These are phyloP conservation scores for Plotosus lineatus DNA, from an alignment of 2,113 vertebrate genomes.

Conservation along the genomic window DNA sequence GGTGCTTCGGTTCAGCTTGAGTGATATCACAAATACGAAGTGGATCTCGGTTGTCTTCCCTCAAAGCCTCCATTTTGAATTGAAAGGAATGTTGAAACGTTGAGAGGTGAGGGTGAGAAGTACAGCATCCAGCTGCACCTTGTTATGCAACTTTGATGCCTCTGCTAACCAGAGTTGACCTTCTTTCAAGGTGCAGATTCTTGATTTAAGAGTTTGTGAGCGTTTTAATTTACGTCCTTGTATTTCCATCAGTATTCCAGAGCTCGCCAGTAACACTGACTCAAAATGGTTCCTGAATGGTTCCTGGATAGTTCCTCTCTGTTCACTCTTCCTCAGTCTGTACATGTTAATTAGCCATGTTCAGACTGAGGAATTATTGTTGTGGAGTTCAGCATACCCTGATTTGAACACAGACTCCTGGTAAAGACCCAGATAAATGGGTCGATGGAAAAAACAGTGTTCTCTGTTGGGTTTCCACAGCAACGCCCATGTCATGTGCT, in stretches of 20 bases:
- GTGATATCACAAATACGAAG: neutral
- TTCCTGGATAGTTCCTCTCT: neutral
- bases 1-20: neutral
- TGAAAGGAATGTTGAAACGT: neutral
- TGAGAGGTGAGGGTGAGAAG: neutral
- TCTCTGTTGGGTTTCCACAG: slow-evolving; percentile 11
- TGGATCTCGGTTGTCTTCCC: neutral
- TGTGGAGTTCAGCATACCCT: neutral
- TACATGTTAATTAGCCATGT: neutral
- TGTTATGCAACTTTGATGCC: neutral
- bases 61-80: neutral
- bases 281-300: neutral
- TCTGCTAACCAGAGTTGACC: neutral
- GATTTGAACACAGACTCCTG: neutral
- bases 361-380: neutral
- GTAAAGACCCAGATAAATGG: neutral
- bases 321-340: neutral
- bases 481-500: neutral
- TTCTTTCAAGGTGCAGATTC: neutral
- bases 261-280: neutral
- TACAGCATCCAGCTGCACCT: no score
- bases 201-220: neutral
- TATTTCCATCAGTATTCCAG: neutral
- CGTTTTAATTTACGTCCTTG: neutral
- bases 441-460: neutral